phyloP scores from a whole-genome alignment of 2,888 invertebrate species.

The Lysandra bellargus region DNA sequence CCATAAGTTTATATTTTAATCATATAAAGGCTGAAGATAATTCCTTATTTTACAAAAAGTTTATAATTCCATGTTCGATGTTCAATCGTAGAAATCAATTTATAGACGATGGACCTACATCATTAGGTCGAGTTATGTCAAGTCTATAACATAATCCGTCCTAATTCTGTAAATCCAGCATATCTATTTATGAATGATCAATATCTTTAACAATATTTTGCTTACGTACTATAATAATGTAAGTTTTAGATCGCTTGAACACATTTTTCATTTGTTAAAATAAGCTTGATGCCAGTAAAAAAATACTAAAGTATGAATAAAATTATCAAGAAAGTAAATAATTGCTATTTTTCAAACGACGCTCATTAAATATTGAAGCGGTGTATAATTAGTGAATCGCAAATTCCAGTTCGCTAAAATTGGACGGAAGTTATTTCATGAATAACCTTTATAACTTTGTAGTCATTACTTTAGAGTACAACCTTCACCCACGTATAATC shows the following conservation, averaged over 20 bases:
- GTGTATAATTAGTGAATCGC: background rate
- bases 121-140: too few species aligned
- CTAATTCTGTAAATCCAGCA: background rate
- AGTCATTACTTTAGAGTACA: background rate
- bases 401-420: background rate
- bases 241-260: too few species aligned
- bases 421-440: background rate
- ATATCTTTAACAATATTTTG: too few species aligned
- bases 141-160: too few species aligned
- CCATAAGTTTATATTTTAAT: constrained; percentile 31
- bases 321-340: background rate
- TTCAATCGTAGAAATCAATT: too few species aligned
- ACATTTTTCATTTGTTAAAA: too few species aligned
- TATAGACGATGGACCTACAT: too few species aligned
- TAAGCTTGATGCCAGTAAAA: background rate
- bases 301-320: background rate
- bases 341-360: background rate
- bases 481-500: background rate
- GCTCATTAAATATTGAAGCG: background rate
- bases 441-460: background rate
- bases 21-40: too few species aligned
- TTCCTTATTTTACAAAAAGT: too few species aligned
- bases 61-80: too few species aligned
- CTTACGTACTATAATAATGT: too few species aligned
- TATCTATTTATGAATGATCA: background rate